Conservation (phyloP, 2,797 vertebrate species). For the Cossypha niveicapilla region DNA sequence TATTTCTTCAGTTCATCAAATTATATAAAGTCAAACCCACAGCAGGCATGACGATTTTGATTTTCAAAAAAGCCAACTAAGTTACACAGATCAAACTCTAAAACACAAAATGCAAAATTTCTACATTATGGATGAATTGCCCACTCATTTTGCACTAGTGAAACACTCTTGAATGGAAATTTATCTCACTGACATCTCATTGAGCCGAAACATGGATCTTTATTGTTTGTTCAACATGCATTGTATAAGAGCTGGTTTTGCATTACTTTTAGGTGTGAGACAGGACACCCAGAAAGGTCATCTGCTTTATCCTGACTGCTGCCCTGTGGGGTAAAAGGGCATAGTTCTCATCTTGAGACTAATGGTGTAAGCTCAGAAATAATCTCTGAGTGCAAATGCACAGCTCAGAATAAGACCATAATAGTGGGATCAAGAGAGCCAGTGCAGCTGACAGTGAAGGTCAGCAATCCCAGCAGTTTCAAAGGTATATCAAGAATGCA, state of each 20-base stretch:
- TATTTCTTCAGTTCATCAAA: not conserved
- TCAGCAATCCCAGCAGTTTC: not conserved
- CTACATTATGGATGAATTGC: not conserved
- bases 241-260: not conserved
- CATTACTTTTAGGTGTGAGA: not conserved
- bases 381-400: not conserved
- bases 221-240: not conserved
- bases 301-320: not conserved
- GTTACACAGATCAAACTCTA: not conserved
- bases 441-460: not conserved
- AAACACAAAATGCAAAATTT: not conserved
- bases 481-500: not conserved
- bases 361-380: not conserved
- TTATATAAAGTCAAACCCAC: not conserved
- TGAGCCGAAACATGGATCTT: not conserved
- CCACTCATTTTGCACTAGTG: accelerated
- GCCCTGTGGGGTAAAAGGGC: not conserved
- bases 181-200: not conserved
- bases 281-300: not conserved
- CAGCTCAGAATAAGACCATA: not conserved
- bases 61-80: not conserved
- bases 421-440: not conserved
- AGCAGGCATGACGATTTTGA: not conserved
- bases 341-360: not conserved
- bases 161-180: not conserved